Evolutionary conservation across 2,113 vertebrate genomes (phyloP).

Genomic region (Cyprinodon variegatus): DNA sequence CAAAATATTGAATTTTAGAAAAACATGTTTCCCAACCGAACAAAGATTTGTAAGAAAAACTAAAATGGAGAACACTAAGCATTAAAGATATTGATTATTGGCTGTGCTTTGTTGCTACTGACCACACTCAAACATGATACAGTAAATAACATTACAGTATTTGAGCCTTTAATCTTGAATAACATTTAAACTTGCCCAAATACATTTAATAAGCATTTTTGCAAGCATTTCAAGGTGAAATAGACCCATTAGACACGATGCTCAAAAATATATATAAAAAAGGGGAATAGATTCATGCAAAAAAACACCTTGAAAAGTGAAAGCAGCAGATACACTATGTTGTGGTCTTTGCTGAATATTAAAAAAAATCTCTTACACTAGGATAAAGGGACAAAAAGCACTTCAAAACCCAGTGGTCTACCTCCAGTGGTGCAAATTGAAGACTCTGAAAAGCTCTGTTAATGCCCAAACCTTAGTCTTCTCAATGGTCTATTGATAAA

Average conservation of each 20-base stretch:
- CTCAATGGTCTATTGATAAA: background rate
- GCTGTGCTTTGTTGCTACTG: too few relatives aligned
- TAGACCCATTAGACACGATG: background rate
- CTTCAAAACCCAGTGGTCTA: background rate
- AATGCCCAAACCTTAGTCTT: background rate
- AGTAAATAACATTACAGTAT: too few relatives aligned
- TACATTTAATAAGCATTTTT: too few relatives aligned
- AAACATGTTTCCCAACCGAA: too few relatives aligned
- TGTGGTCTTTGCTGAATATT: background rate
- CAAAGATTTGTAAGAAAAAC: too few relatives aligned
- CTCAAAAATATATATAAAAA: background rate
- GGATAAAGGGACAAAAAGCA: background rate
- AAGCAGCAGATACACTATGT: background rate
- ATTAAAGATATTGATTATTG: too few relatives aligned
- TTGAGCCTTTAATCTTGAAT: too few relatives aligned
- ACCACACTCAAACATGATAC: too few relatives aligned
- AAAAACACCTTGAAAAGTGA: background rate
- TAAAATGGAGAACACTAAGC: too few relatives aligned
- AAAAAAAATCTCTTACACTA: background rate
- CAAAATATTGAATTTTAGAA: too few relatives aligned
- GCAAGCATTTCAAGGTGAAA: background rate
- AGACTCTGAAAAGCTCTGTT: background rate
- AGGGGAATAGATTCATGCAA: background rate
- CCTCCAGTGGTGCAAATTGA: background rate
- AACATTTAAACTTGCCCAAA: too few relatives aligned